Evolutionary conservation across 2,797 vertebrate species (phyloP).

Genomic region (Melanogrammus aeglefinus): DNA sequence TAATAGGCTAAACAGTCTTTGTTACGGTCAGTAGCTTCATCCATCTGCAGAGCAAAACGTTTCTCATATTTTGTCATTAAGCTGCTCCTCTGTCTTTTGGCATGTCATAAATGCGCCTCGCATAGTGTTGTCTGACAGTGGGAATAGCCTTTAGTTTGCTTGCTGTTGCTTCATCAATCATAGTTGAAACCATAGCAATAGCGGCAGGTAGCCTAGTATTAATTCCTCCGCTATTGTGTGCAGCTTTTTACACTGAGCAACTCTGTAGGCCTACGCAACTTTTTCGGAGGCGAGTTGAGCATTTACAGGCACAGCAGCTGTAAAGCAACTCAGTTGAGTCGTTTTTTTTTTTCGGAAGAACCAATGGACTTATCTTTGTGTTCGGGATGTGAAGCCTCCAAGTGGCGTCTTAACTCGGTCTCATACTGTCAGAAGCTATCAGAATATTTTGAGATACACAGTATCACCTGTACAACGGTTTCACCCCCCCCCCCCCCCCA

Average conservation of each 20-base stretch:
- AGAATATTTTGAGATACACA: background rate
- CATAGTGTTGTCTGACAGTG: constrained; percentile 15
- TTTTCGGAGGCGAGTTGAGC: constrained; percentile 5
- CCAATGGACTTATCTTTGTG: background rate
- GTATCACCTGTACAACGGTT: too few species aligned
- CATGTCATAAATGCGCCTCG: constrained; percentile 13
- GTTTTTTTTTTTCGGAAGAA: background rate
- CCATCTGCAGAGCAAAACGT: constrained; percentile 18
- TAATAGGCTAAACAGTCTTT: constrained; percentile 26
- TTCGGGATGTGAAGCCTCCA: background rate
- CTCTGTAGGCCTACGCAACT: constrained; percentile 12
- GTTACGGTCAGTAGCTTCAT: constrained; percentile 26
- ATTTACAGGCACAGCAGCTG: background rate
- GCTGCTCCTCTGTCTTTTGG: constrained; percentile 15
- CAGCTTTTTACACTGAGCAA: constrained; percentile 20
- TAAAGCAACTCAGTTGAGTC: background rate
- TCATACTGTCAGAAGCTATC: background rate
- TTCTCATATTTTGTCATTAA: constrained; percentile 12
- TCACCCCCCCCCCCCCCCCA: too few species aligned
- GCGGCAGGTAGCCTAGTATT: constrained; percentile 19
- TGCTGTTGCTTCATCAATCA: constrained; percentile 16
- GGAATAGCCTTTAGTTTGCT: constrained; percentile 21
- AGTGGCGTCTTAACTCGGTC: background rate
- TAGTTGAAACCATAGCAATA: constrained; percentile 21
- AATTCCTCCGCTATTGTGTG: constrained; percentile 22